Base-by-base conservation (phyloP, 1,140 invertebrate species). In the Drosophila novamexicana region DNA sequence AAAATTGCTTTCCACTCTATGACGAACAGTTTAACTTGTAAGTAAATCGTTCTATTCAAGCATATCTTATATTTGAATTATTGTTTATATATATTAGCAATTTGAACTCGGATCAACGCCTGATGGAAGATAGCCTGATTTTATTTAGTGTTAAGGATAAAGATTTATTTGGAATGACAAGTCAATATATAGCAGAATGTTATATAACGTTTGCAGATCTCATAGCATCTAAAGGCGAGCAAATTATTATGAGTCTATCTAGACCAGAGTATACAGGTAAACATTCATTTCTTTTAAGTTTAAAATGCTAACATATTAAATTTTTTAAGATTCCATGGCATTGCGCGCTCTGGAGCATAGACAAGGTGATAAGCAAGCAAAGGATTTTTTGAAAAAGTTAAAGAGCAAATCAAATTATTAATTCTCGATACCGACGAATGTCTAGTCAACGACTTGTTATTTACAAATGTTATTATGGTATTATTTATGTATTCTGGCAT, bases 11-110 rank as follows among this genome's bases (percentile, higher is more conserved):
- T 93, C 98, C 98, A 0, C 92, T 98, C 8, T 99, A 97, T 92
- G 98, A 99, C 79, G 98, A 99, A 93, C 96, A 95, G 71, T 99
- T 99, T 93, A 94, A 95, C 86, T 96, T 99, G 98, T 99, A 86
- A 79, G 86, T 89, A 22, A 39, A n/a, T 6, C 18, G 1, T 6
- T 6, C 22, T 1, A 6, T 4, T 32, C 1, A 1, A 40, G 6
- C 7, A 16, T 7, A 47, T 34, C 1, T 4, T 36, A 6, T 37
- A 8, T 14, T 18, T 10, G 2, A 37, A 63, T 7, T 12, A n/a
- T 29, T 7, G 0, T 44, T 32, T 6, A 10, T 47, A 1, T 65
- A n/a, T 93, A 93, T 34, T 92, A 99, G 98, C 91, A 93, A 95
- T 59, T 93, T 99, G 50, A 95, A 94, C 22, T 92, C 93, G 10